These are phyloP conservation scores for Nemapogon koenigi DNA, from an alignment of 2,888 invertebrate genomes.

Conservation along the genomic window DNA sequence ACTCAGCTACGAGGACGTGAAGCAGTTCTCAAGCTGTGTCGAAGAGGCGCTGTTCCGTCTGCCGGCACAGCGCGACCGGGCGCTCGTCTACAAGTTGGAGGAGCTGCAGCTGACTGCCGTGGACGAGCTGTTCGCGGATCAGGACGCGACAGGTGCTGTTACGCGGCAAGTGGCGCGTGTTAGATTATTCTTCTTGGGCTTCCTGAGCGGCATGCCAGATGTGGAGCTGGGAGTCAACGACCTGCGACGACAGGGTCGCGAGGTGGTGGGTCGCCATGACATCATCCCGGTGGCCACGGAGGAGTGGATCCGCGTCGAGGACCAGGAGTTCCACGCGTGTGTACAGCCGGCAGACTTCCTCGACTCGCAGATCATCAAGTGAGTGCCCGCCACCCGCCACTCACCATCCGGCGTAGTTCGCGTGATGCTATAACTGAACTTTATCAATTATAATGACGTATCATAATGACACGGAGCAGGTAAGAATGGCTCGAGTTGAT, in stretches of 20 bases:
- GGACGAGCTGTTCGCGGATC: constrained; percentile 91
- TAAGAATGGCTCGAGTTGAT: too few relatives aligned
- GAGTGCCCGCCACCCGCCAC: too few relatives aligned
- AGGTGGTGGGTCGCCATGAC: constrained; percentile 98
- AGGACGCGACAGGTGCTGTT: constrained; percentile 83
- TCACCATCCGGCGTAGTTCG: too few relatives aligned
- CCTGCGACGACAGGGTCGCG: constrained; percentile 95
- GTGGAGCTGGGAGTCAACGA: constrained; percentile 98
- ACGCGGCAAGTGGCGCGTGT: constrained; percentile 94
- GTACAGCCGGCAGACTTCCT: constrained; percentile 92
- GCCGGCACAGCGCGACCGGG: constrained; percentile 84
- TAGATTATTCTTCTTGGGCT: constrained; percentile 93
- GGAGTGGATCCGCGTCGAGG: constrained; percentile 98
- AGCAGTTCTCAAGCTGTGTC: constrained; percentile 87
- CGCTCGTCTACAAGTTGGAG: constrained; percentile 93
- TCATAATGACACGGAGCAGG: too few relatives aligned
- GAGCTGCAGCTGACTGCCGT: constrained; percentile 93
- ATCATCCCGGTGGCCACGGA: constrained; percentile 98
- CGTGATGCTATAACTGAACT: too few relatives aligned
- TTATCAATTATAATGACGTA: too few relatives aligned
- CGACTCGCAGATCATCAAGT: constrained; percentile 84
- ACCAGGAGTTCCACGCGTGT: constrained; percentile 92
- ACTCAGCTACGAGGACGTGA: constrained; percentile 86
- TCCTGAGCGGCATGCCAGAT: constrained; percentile 95
- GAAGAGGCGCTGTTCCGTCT: constrained; percentile 93